Base-by-base conservation (phyloP, 2,797 vertebrate genomes). In the Bufotes viridis region DNA sequence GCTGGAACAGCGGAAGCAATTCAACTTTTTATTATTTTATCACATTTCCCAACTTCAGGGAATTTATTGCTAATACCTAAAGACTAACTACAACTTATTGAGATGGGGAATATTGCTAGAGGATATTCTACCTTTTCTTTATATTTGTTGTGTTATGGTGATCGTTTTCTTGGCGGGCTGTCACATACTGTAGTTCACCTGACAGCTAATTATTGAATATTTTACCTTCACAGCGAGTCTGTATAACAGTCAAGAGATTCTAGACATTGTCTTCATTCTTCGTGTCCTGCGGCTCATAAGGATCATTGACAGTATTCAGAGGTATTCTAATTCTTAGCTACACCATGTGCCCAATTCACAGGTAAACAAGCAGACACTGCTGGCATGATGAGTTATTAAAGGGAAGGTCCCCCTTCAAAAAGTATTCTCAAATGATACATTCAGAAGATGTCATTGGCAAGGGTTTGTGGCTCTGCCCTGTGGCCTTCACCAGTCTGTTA, bases 191-290 rank as follows among this genome's bases (percentile, higher is more conserved):
- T 42, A 42, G 42, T 53, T 76, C 15, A 75, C 51, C 20, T 61
- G 22, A 29, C 17, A 49, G 24, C 53, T 84, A n/a, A 42, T 34
- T 60, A 20, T n/a, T 26, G 7, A 49, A 29, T 57, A 51, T 85
- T 85, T 3, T 85, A 17, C 10, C 67, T 86, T 88, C 78, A 65
- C 78, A 98, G 97, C 93, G 22, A 94, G 91, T 0, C 92, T 92
- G 3, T 98, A 97, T 91, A 97, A 94, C 87, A 98, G 96, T 87
- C 96, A 96, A 0, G 96, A 98, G 93, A 93, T 98, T 81, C 93
- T 99, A 93, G 98, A 99, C 91, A 97, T 99, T 0, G 95, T 99
- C 90, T 96, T 99, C 91, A 97, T 99, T 91, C 90, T 99, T 7
- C 91, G 98, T 61, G 96, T 98, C n/a, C 96, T 99, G 55, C 91